phyloP scores from a whole-genome alignment of 64 coral and sea anemone genomes.

The Stichodactyla mertensii region DNA sequence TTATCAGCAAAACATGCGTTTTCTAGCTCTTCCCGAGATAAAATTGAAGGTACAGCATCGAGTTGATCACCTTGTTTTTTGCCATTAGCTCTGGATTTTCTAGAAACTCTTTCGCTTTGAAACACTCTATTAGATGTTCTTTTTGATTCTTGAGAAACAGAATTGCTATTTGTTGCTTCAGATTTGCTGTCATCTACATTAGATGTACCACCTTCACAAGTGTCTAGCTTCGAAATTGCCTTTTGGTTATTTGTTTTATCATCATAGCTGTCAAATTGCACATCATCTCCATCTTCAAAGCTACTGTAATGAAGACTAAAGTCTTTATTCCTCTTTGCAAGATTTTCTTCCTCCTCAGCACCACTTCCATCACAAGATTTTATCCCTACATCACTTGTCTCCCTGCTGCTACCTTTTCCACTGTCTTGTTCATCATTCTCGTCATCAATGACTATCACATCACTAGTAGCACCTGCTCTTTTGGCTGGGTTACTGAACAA shows the following conservation, averaged over 20 bases:
- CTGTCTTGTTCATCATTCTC: slow-evolving; percentile 2
- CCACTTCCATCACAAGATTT: background rate
- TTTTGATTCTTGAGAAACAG: background rate
- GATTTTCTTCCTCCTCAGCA: background rate
- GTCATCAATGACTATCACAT: slow-evolving; percentile 9
- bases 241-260: background rate
- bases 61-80: background rate
- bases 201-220: background rate
- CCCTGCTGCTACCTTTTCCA: slow-evolving; percentile 3
- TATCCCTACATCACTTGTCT: background rate
- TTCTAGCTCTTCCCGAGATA: background rate
- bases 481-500: background rate
- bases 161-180: background rate
- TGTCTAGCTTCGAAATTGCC: background rate
- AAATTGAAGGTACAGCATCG: background rate
- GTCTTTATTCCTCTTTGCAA: background rate
- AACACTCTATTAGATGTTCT: background rate
- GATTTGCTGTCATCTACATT: background rate
- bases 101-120: background rate
- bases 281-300: background rate
- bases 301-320: background rate
- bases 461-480: background rate
- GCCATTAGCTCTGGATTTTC: background rate
- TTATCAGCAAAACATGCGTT: background rate
- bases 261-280: background rate